Evolutionary conservation across 1,140 invertebrate species (phyloP).

Genomic region (Cyclargus thomasi): DNA sequence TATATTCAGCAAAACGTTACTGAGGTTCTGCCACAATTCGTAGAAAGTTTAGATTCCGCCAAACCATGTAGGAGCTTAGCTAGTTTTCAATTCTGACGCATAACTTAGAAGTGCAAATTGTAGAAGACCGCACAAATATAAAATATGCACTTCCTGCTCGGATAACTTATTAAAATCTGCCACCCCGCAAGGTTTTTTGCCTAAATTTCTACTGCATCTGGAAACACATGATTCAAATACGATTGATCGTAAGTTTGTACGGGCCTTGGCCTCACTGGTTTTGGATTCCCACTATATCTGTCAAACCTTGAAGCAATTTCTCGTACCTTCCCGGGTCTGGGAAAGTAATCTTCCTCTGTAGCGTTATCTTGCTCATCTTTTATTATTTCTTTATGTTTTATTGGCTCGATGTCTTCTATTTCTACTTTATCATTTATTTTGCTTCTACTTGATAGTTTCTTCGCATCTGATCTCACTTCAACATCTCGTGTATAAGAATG

Average conservation of each 20-base stretch:
- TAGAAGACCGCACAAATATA: too few relatives aligned
- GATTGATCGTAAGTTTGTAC: conserved; percentile 68
- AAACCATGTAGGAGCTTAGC: too few relatives aligned
- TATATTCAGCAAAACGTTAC: too few relatives aligned
- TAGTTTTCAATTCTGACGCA: too few relatives aligned
- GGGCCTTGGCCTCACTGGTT: conserved; percentile 58
- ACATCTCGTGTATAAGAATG: conserved; percentile 21
- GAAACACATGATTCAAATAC: conserved; percentile 71
- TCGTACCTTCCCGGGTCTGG: conserved; percentile 62
- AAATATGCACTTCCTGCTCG: too few relatives aligned
- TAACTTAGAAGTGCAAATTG: too few relatives aligned
- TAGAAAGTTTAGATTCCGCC: too few relatives aligned
- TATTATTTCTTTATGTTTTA: conserved; percentile 37
- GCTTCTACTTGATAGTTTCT: not conserved
- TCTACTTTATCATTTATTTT: not conserved
- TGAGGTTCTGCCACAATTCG: too few relatives aligned
- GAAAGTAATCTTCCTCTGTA: conserved; percentile 40
- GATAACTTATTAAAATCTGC: too few relatives aligned
- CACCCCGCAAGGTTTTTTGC: not conserved
- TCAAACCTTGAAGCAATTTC: conserved; percentile 66
- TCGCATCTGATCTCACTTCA: not conserved
- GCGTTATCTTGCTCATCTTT: conserved; percentile 31
- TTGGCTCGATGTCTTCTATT: conserved; percentile 39
- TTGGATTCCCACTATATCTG: conserved; percentile 40
- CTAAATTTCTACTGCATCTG: conserved; percentile 62